Conservation (phyloP, 2,113 vertebrate genomes). For the Macquaria australasica region DNA sequence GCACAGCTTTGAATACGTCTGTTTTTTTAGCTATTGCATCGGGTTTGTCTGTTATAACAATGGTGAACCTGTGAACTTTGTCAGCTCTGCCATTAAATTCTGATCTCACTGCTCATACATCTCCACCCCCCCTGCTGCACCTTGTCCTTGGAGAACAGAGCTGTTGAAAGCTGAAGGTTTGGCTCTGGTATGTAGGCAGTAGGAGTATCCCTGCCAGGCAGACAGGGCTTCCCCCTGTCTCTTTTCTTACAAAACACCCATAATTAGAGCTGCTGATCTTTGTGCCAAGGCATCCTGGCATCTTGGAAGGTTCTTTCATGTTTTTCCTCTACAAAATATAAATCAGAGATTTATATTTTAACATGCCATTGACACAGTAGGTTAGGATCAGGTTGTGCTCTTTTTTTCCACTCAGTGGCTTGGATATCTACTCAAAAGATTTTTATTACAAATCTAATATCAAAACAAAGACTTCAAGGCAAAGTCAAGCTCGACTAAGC, state of each 20-base stretch:
- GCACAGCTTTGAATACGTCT: not conserved
- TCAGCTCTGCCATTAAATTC: not conserved
- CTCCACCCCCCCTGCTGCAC: not conserved
- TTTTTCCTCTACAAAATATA: not conserved
- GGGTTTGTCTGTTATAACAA: not conserved
- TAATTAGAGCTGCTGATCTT: slow-evolving; percentile 6
- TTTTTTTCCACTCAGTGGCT: not conserved
- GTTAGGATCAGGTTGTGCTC: not conserved
- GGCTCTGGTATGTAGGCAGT: slow-evolving; percentile 6
- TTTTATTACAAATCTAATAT: not conserved
- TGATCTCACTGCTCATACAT: not conserved
- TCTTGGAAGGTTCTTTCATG: not conserved
- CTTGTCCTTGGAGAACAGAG: not conserved
- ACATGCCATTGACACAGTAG: not conserved
- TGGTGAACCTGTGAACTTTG: not conserved
- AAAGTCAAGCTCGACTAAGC: not conserved
- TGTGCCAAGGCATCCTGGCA: not conserved
- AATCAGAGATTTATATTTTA: not conserved
- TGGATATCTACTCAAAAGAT: not conserved
- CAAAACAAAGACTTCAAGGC: not conserved
- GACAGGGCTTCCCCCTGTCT: not conserved
- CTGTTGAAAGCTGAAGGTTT: not conserved
- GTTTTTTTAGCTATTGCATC: not conserved
- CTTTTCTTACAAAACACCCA: not conserved
- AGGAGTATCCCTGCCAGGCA: slow-evolving; percentile 5